Evolutionary conservation across 1,140 invertebrate genomes (phyloP), one percentile per base, ranked within the genome.

Genomic region (Papilio polytes): DNA sequence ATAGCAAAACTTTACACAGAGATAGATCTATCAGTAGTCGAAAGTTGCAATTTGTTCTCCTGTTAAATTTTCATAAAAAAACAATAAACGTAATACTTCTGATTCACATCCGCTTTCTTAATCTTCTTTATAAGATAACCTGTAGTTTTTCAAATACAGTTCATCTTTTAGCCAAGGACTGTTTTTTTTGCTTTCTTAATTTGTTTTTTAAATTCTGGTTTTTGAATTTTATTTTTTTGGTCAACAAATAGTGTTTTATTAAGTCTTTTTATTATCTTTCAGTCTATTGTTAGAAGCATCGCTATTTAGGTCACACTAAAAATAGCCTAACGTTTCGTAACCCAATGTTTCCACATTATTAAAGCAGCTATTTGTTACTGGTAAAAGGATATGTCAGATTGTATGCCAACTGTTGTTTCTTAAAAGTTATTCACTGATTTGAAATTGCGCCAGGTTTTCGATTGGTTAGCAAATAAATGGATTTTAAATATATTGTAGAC

Each of bases 401-500:
- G 26, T 36, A 31, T 46, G 72, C 72, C 72, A 76, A 76, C 18
- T 76, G 12, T 46, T 44, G 73, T 76, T 76, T 51, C 46, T 46
- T 46, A 48, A 51, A 74, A 51, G 46, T 76, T 22, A 76, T 18
- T 76, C 73, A 48, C 46, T 76, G 8, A 76, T 53, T 76, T 76
- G 74, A 76, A 51, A 51, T 76, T 48, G 74, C 22, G 74, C 44
- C 74, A 48, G 44, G 46, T 31, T 76, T 76, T 76, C 44, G 41
- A 76, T 76, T 76, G 74, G 41, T 76, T 51, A 53, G 20, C n/a
- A 51, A 76, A 76, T 76, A 76, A 51, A 76, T 48, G 74, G 74
- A 6, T 70, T 70, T 31, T 15, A 36, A 31, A 66, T 31, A 70
- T 70, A 70, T 31, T 31, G 22, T 31, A 70, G 63, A 31, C 22